Evolutionary conservation across 2,113 vertebrate genomes (phyloP).

Genomic region (Laterallus jamaicensis): DNA sequence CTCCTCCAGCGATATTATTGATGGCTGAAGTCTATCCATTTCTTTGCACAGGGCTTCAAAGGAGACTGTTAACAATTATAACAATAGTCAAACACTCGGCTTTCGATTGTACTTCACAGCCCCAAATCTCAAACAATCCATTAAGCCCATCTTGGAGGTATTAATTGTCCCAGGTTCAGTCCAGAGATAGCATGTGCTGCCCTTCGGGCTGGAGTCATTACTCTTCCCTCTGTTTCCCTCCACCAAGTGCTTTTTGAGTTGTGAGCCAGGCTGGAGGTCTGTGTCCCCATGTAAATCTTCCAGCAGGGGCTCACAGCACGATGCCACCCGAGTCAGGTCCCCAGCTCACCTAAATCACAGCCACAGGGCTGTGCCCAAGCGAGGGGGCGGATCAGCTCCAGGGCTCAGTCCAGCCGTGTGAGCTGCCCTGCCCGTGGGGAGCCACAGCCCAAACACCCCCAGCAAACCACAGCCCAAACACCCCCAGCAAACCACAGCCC

Average conservation of each 20-base stretch:
- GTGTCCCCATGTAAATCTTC: not conserved
- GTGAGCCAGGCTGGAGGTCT: not conserved
- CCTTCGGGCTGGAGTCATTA: not conserved
- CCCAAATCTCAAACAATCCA: conserved; percentile 24
- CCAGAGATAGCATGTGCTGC: not conserved
- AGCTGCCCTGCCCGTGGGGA: no score
- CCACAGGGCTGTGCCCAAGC: accelerated
- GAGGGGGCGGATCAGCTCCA: accelerated
- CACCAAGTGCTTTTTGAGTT: not conserved
- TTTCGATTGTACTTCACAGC: not conserved
- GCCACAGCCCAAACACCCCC: no score
- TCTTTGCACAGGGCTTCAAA: not conserved
- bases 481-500: no score
- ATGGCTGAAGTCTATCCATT: conserved; percentile 34
- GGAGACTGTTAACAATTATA: conserved; percentile 32
- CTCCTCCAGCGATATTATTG: conserved; percentile 61
- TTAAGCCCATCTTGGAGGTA: not conserved
- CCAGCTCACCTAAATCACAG: not conserved
- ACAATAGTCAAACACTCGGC: not conserved
- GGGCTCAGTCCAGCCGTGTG: not conserved
- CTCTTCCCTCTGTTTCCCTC: not conserved
- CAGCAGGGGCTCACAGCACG: accelerated
- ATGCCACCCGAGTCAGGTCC: accelerated
- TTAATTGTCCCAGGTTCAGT: not conserved
- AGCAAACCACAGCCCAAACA: no score